Evolutionary conservation across 2,888 invertebrate genomes (phyloP), one percentile per base, ranked within the genome.

Genomic region (Parthenolecanium corni): DNA sequence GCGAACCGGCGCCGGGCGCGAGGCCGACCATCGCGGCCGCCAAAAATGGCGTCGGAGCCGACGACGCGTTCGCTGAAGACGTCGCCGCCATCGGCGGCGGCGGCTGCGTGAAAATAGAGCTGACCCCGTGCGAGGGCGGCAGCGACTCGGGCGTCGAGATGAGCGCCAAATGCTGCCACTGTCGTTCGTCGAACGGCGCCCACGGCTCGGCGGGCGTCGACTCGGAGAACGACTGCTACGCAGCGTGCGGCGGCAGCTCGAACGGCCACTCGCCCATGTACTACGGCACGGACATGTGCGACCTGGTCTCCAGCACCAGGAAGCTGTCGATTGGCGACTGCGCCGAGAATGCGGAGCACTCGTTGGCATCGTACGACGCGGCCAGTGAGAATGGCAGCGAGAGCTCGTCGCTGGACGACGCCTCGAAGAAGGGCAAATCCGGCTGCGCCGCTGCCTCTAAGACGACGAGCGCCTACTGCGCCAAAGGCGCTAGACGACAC

Each of bases 341-440:
- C 31, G 53, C 42, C 21, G 21, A 16, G 23, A 53, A 53, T 53
- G 53, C 36, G 31, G 51, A 46, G 14, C 21, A 40, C 18, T 63
- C 46, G 46, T 47, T 46, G 21, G 47, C 44, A 25, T 63, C 63
- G n/a, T 63, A 53, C 53, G 63, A 63, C 46, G 63, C 52, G 4
- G 63, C 53, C 47, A 63, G 63, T 46, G 63, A 63, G 46, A 63
- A 63, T 36, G 63, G 63, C 21, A 63, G 63, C 53, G 63, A 63
- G 25, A 63, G 63, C 36, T 63, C 63, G 16, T 63, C 63, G 31
- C 36, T 63, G 14, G 53, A 53, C 47, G 53, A 53, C 23, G 11
- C 63, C 36, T 52, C 52, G 25, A 62, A 52, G 44, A 23, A 44
- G 25, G 25, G 12, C 14, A 9, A 4, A 14, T 21, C 18, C 20